Conservation (phyloP, 2,797 vertebrate genomes). For the Synaphobranchus kaupii region DNA sequence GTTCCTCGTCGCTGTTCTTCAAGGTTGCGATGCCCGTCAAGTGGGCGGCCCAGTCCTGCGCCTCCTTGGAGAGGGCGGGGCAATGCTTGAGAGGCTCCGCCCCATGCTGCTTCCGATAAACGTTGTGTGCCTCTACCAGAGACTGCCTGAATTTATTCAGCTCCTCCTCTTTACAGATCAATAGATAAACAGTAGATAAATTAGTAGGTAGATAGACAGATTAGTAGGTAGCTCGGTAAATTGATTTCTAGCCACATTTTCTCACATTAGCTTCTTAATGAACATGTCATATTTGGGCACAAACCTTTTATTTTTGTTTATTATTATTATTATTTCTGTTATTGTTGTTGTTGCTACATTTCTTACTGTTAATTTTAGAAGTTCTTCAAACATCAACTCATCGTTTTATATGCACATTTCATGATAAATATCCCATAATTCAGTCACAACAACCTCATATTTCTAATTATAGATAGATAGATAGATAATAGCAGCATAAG, state of each 20-base stretch:
- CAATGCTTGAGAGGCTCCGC: slow-evolving; percentile 42
- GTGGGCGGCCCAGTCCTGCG: slow-evolving; percentile 48
- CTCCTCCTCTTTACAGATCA: slow-evolving; percentile 41
- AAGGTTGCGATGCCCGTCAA: slow-evolving; percentile 46
- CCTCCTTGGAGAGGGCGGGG: slow-evolving; percentile 36
- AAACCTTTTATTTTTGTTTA: not conserved
- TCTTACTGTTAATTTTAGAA: too few species aligned
- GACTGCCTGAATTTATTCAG: slow-evolving; percentile 46
- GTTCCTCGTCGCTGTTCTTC: slow-evolving; percentile 50
- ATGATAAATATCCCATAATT: not conserved
- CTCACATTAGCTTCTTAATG: not conserved
- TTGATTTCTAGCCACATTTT: too few species aligned
- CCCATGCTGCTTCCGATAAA: slow-evolving; percentile 47
- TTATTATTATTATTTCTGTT: too few species aligned
- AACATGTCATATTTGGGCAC: not conserved
- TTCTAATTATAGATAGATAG: not conserved
- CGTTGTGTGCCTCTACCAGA: slow-evolving; percentile 51
- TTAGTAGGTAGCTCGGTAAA: too few species aligned
- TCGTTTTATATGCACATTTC: not conserved
- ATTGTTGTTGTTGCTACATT: too few species aligned
- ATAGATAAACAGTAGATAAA: not conserved
- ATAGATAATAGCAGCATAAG: not conserved
- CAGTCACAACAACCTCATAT: not conserved
- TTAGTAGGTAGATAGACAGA: not conserved
- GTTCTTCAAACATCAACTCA: not conserved